Conservation (phyloP, 37 sponge, comb jelly and placozoan species). For the Hormiphora californensis region DNA sequence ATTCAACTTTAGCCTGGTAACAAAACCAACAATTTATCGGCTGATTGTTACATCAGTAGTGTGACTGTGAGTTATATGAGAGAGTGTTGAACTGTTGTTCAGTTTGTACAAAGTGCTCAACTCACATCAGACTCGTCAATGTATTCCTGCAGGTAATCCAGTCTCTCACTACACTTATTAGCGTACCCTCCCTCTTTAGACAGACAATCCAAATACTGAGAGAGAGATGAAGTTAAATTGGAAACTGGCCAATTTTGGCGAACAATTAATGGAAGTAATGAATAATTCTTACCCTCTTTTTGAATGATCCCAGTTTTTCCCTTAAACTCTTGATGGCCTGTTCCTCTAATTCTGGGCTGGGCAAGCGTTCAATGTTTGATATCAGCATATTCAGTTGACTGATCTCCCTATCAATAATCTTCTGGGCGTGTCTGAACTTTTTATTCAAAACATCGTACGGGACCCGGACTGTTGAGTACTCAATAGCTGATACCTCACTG, state of each 20-base stretch:
- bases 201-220: slow-evolving; percentile 32
- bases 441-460: slow-evolving; percentile 96
- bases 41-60: too few species aligned
- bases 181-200: slow-evolving; percentile 44
- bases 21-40: not conserved
- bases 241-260: not conserved
- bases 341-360: slow-evolving; percentile 25
- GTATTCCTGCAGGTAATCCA: slow-evolving; percentile 2
- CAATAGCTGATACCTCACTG: not conserved
- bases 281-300: not conserved
- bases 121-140: not conserved
- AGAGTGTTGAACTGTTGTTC: not conserved
- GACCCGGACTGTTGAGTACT: slow-evolving; percentile 61
- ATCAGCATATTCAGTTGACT: slow-evolving; percentile 56
- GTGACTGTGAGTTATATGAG: not conserved
- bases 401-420: slow-evolving; percentile 77
- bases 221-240: not conserved
- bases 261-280: not conserved
- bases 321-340: slow-evolving; percentile 14
- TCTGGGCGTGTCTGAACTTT: slow-evolving; percentile 82
- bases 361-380: slow-evolving; percentile 10
- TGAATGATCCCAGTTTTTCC: not conserved
- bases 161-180: slow-evolving; percentile 20
- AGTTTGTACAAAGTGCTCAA: not conserved
- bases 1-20: not conserved